Evolutionary conservation across 1,140 invertebrate genomes (phyloP).

Genomic region (Micrasema longulum): DNA sequence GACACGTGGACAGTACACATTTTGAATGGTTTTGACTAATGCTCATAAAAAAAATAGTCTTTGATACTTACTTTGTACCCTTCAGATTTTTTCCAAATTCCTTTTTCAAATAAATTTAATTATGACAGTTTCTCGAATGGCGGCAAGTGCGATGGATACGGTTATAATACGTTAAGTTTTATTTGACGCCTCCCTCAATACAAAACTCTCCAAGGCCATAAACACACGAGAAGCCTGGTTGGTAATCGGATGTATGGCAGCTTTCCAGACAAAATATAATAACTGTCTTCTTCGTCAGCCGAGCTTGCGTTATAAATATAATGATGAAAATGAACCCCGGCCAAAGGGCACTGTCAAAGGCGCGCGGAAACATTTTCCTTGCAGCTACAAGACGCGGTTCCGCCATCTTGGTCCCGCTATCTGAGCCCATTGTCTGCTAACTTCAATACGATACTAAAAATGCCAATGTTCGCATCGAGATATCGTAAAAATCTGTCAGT

Average conservation of each 20-base stretch:
- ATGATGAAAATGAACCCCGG: not conserved
- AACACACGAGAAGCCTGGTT: not conserved
- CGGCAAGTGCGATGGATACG: no score
- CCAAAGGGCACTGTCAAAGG: not conserved
- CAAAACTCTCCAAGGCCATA: no score
- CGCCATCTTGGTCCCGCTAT: no score
- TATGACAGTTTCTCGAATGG: no score
- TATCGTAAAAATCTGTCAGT: not conserved
- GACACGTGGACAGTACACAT: no score
- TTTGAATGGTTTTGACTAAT: no score
- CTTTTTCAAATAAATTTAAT: no score
- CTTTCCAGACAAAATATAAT: conserved; percentile 7
- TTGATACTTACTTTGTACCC: no score
- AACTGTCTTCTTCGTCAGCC: not conserved
- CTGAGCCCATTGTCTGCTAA: not conserved
- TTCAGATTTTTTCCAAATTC: no score
- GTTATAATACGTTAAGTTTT: no score
- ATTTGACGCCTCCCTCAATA: no score
- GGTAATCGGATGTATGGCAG: conserved; percentile 5
- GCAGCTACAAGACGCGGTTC: not conserved
- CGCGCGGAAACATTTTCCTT: not conserved
- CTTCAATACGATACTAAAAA: not conserved
- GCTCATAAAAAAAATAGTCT: no score
- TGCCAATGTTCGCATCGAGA: not conserved
- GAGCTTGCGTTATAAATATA: conserved; percentile 1